phyloP scores from a whole-genome alignment of 1,140 invertebrate species.

The Drosophila tropicalis region DNA sequence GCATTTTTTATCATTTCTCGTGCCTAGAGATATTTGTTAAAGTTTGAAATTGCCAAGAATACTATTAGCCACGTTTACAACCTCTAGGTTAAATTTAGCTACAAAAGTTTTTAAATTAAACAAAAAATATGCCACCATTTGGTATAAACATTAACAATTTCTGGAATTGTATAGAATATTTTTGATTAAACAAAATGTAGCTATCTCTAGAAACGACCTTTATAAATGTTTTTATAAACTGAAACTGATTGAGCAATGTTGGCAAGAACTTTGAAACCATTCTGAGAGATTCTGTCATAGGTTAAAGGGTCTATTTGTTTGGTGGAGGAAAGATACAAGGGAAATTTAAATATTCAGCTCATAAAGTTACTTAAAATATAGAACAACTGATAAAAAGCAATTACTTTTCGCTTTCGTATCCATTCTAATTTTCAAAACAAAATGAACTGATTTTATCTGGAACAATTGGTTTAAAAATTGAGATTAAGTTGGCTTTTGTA shows the following conservation, averaged over 20 bases:
- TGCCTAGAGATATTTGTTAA: constrained; percentile 2
- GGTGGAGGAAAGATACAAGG: no score
- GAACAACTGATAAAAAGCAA: not conserved
- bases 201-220: no score
- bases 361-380: not conserved
- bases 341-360: no score
- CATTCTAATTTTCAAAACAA: not conserved
- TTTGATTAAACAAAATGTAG: no score
- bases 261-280: no score
- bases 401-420: not conserved
- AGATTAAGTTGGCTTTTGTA: not conserved
- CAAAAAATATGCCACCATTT: not conserved
- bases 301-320: no score
- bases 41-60: not conserved
- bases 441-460: not conserved
- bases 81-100: not conserved
- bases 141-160: not conserved
- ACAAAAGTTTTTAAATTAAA: not conserved
- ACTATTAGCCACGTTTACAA: not conserved
- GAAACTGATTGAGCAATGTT: no score
- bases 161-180: no score
- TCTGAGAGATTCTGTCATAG: no score
- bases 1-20: not conserved
- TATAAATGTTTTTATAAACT: no score
- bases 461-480: not conserved